Evolutionary conservation across 2,113 vertebrate species (phyloP).

Genomic region (Willisornis vidua): DNA sequence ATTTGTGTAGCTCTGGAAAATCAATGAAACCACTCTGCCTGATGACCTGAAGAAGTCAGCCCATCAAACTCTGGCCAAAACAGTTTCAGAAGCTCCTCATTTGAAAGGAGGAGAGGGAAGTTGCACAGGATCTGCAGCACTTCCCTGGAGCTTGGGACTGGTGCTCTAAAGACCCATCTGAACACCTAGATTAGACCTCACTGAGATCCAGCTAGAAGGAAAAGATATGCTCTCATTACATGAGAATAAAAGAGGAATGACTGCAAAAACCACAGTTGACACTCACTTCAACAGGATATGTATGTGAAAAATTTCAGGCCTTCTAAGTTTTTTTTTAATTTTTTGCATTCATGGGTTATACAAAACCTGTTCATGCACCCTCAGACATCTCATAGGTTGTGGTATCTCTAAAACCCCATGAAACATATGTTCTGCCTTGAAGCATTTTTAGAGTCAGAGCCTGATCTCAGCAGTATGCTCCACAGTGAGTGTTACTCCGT

Average conservation of each 20-base stretch:
- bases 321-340: not conserved
- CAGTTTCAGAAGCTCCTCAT: not conserved
- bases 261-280: not conserved
- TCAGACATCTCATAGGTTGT: not conserved
- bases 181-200: not conserved
- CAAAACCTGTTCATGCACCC: not conserved
- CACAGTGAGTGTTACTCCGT: not conserved
- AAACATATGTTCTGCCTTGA: slow-evolving; percentile 23
- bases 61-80: not conserved
- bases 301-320: not conserved
- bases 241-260: not conserved
- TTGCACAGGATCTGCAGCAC: not conserved
- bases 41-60: not conserved
- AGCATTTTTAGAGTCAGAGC: not conserved
- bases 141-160: not conserved
- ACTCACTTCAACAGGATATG: not conserved
- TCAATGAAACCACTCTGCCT: not conserved
- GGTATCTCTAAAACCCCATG: not conserved
- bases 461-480: not conserved
- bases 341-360: not conserved
- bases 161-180: not conserved
- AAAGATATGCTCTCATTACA: not conserved
- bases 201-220: not conserved
- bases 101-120: not conserved
- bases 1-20: not conserved